Conservation (phyloP, 2,797 vertebrate species). For the Falco columbarius region DNA sequence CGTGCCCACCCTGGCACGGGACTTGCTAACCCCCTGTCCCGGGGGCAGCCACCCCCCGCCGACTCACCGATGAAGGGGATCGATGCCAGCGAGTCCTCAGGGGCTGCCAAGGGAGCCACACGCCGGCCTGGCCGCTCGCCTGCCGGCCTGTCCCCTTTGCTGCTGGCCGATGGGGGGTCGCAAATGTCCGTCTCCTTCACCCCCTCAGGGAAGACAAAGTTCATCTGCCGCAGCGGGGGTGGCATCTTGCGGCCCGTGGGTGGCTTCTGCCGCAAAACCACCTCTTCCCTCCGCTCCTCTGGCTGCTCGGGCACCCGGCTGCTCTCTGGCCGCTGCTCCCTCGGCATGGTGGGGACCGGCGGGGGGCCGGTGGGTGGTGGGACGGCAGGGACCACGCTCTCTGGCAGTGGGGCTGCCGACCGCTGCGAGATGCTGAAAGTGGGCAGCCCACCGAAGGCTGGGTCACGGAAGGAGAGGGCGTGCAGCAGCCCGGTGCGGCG, state of each 20-base stretch:
- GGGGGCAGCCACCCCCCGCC: rapidly evolving
- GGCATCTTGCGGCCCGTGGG: slow-evolving; percentile 87
- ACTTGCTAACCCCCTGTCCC: rapidly evolving
- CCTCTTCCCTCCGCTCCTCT: slow-evolving; percentile 80
- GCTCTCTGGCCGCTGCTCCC: slow-evolving; percentile 80
- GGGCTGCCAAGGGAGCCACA: slow-evolving; percentile 82
- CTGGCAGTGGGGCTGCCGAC: not conserved
- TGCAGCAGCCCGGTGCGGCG: slow-evolving; percentile 93
- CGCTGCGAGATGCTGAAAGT: slow-evolving; percentile 70
- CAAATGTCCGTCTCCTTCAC: slow-evolving; percentile 78
- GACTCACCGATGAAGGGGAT: slow-evolving; percentile 97
- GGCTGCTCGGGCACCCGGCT: slow-evolving; percentile 8
- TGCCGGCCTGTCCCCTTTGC: slow-evolving; percentile 43
- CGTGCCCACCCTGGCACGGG: rapidly evolving
- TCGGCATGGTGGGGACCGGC: not conserved
- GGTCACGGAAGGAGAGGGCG: slow-evolving; percentile 92
- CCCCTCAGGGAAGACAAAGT: slow-evolving; percentile 86
- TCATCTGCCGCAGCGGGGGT: slow-evolving; percentile 83
- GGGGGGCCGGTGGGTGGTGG: not conserved
- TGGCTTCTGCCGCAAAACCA: slow-evolving; percentile 93
- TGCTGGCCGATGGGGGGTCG: slow-evolving; percentile 70
- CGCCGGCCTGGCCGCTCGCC: slow-evolving; percentile 76
- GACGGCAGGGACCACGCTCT: rapidly evolving
- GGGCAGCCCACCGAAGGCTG: slow-evolving; percentile 87
- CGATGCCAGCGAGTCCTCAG: slow-evolving; percentile 93